Percentiles rank a stretch among this genome's conserved stretches.
Evolutionary conservation across 37 sponge, comb jelly and placozoan genomes (phyloP).

Genomic region (Petrosia ficiformis): DNA sequence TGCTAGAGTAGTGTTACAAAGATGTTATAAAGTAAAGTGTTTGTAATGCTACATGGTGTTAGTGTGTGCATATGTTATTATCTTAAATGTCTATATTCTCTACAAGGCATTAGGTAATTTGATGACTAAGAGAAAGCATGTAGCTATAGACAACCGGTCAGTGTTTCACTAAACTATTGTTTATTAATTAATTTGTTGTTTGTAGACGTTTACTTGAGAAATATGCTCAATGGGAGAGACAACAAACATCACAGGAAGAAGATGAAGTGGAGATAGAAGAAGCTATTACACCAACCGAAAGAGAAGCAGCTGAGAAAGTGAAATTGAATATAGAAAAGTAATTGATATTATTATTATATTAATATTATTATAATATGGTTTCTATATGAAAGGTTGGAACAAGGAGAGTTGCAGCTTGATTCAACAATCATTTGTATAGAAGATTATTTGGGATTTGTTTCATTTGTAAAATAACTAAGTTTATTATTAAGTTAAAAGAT

Average conservation of each 20-base stretch:
- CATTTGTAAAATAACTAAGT: not conserved
- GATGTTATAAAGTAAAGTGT: conserved; percentile 61
- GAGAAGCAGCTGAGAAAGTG: conserved; percentile 26
- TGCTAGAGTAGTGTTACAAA: conserved; percentile 61
- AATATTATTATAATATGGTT: not conserved
- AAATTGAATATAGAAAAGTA: conserved; percentile 54
- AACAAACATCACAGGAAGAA: conserved; percentile 27
- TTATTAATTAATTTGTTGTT: not conserved
- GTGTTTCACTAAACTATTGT: not conserved
- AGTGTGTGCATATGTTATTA: not conserved
- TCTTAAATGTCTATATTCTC: too few relatives aligned
- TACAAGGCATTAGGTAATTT: conserved; percentile 66
- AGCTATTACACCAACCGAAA: conserved; percentile 75
- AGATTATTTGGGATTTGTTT: conserved; percentile 24
- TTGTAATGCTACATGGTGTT: not conserved
- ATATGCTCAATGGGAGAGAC: conserved; percentile 32
- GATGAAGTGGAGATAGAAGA: conserved; percentile 69
- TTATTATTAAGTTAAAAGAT: too few relatives aligned
- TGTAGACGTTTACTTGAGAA: conserved; percentile 65
- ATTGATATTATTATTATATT: not conserved
- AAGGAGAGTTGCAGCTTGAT: conserved; percentile 62
- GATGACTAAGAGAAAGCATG: conserved; percentile 33
- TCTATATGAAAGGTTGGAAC: conserved; percentile 39
- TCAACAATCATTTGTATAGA: conserved; percentile 42
- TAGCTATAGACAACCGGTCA: conserved; percentile 56